Percentiles rank a stretch among this genome's conserved stretches.
Evolutionary conservation across 2,797 vertebrate species (phyloP).

Genomic region (Naso thynnoides): DNA sequence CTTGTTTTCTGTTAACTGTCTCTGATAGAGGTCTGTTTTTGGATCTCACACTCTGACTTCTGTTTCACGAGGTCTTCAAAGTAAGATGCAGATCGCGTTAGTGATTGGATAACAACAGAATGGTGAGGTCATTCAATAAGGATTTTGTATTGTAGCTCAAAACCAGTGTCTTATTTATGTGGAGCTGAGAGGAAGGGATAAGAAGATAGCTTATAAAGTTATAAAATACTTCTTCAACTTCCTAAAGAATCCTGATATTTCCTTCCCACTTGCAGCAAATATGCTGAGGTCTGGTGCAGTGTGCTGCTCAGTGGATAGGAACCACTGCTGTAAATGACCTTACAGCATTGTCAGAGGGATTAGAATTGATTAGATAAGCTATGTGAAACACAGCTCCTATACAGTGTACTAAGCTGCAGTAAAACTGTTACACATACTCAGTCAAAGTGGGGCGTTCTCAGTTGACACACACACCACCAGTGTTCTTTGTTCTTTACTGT

Average conservation of each 20-base stretch:
- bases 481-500: constrained; percentile 57
- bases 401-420: constrained; percentile 58
- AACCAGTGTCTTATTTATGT: not conserved
- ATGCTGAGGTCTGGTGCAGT: not conserved
- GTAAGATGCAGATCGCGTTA: not conserved
- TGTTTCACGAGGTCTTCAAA: not conserved
- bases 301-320: constrained; percentile 15
- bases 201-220: not conserved
- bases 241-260: constrained; percentile 22
- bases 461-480: constrained; percentile 25
- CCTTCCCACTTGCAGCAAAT: constrained; percentile 2
- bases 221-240: not conserved
- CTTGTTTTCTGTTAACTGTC: too few relatives aligned
- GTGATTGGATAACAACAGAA: not conserved
- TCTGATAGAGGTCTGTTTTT: too few relatives aligned
- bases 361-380: constrained; percentile 75
- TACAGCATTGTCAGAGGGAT: constrained; percentile 71
- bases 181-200: not conserved
- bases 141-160: not conserved
- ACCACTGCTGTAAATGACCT: constrained; percentile 59
- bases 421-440: constrained; percentile 46
- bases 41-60: too few relatives aligned
- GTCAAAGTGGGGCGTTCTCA: constrained; percentile 40
- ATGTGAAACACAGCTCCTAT: constrained; percentile 61
- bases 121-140: not conserved